These are phyloP conservation scores for Porites cylindrica DNA, from an alignment of 92 coral and sea anemone species.

Conservation along the genomic window DNA sequence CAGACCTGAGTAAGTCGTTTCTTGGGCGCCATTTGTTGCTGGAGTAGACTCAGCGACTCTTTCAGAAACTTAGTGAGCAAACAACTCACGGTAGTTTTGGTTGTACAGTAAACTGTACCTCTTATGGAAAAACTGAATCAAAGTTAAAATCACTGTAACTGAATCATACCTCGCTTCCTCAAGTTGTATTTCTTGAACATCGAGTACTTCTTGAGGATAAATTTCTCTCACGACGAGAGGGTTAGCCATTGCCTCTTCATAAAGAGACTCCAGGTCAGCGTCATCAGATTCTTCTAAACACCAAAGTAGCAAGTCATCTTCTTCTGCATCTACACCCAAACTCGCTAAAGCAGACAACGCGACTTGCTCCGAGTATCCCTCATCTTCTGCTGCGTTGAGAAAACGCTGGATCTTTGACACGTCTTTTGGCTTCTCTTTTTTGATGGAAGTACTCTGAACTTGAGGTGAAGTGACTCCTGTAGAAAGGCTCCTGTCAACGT, in stretches of 20 bases:
- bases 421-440: constrained; percentile 9
- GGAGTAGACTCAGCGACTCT: too few species aligned
- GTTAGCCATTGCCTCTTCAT: constrained; percentile 16
- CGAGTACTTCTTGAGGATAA: background rate
- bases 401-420: constrained; percentile 29
- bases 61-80: too few species aligned
- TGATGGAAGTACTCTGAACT: background rate
- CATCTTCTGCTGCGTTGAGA: constrained; percentile 49
- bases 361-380: constrained; percentile 60
- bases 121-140: background rate
- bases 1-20: too few species aligned
- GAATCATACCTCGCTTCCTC: background rate
- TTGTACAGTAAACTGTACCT: background rate
- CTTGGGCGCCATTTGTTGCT: too few species aligned
- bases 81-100: background rate
- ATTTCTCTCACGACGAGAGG: background rate
- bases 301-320: constrained; percentile 76
- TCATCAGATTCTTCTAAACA: constrained; percentile 70
- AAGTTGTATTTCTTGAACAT: background rate
- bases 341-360: constrained; percentile 71
- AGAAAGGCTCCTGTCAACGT: background rate
- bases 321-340: constrained; percentile 62
- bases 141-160: background rate
- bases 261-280: constrained; percentile 42
- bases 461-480: background rate